Evolutionary conservation across 2,113 vertebrate species (phyloP).

Genomic region (Siniperca knerii): DNA sequence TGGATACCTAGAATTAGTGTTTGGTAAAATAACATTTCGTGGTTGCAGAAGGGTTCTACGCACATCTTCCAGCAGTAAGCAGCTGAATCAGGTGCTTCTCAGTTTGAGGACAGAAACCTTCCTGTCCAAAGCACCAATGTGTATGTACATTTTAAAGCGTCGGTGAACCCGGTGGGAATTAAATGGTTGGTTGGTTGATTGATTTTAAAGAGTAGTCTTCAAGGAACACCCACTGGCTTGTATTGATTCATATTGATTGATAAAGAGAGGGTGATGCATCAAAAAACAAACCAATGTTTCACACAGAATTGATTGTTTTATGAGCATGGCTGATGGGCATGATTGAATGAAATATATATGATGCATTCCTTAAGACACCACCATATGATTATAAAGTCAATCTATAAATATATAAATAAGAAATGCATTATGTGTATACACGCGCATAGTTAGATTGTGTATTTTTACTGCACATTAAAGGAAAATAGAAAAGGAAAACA

Average conservation of each 20-base stretch:
- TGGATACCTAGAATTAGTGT: background rate
- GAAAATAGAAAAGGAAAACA: background rate
- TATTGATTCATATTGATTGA: conserved; percentile 21
- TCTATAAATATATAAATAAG: background rate
- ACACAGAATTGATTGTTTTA: background rate
- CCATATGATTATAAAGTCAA: background rate
- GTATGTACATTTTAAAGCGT: background rate
- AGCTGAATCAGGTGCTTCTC: background rate
- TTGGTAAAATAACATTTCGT: background rate
- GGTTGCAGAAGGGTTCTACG: background rate
- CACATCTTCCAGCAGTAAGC: background rate
- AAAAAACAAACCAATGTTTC: conserved; percentile 8
- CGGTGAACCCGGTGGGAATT: background rate
- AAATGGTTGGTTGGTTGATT: background rate
- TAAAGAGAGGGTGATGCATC: conserved; percentile 8
- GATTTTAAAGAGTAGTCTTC: conserved; percentile 6
- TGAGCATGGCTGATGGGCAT: background rate
- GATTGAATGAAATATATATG: background rate
- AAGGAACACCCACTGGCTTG: background rate
- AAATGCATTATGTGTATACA: background rate
- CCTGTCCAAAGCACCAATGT: background rate
- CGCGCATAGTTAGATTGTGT: background rate
- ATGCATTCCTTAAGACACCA: background rate
- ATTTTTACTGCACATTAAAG: background rate
- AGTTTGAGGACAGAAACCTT: background rate